Evolutionary conservation across 2,113 vertebrate genomes (phyloP).

Genomic region (Megaptera novaeangliae): DNA sequence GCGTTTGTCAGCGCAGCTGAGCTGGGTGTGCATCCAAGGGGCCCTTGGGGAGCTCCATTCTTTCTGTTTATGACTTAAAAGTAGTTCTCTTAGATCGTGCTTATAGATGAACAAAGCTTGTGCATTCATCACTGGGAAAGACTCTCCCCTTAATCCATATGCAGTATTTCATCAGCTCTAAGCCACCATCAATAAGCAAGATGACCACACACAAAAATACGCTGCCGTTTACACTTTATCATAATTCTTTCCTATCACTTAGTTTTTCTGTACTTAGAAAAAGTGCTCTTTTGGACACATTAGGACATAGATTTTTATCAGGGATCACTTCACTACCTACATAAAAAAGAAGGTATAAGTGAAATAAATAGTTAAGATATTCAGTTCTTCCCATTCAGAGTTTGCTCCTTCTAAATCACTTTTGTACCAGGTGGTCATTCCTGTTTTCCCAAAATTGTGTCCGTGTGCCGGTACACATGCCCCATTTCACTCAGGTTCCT

Average conservation of each 20-base stretch:
- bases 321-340: not conserved
- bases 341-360: not conserved
- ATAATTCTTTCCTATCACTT: not conserved
- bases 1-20: not conserved
- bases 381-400: not conserved
- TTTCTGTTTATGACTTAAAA: not conserved
- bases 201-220: not conserved
- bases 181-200: not conserved
- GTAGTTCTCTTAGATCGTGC: not conserved
- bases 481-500: not conserved
- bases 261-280: not conserved
- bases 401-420: not conserved
- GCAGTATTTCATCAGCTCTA: not conserved
- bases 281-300: not conserved
- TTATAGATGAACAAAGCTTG: not conserved
- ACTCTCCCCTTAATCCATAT: not conserved
- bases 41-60: not conserved
- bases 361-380: not conserved
- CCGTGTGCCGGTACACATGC: accelerated
- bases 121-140: not conserved
- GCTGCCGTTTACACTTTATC: not conserved
- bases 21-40: not conserved
- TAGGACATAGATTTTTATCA: not conserved
- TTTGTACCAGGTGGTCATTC: not conserved
- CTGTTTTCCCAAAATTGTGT: not conserved